Base-by-base conservation (phyloP, 2,113 vertebrate species). In the Pelusios castaneus region DNA sequence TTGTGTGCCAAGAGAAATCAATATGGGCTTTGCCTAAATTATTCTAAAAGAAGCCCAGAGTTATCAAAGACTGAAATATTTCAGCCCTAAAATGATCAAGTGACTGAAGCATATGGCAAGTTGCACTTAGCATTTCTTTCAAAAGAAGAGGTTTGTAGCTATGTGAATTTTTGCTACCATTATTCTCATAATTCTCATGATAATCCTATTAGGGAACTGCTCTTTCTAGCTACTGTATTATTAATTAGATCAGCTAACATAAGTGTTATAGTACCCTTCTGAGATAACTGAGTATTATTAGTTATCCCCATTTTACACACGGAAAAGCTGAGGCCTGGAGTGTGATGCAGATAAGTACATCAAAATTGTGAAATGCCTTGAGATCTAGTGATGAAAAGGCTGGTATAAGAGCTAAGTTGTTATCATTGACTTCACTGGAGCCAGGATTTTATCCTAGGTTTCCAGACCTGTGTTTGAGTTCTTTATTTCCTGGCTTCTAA, bases 141-240 rank as follows among this genome's bases (percentile, higher is more conserved):
- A 80, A 82, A 92, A 82, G 78, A 82, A 85, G 47, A 92, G 75
- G 34, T 94, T 93, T 93, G 25, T 27, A 89, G 55, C 80, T 88
- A 60, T 95, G 84, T 87, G 78, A 93, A 91, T 70, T 91, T 89
- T 82, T 80, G 16, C 82, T 94, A 88, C 60, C 76, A 89, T 81
- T 90, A 58, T 38, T 90, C 25, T 88, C 73, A 2, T 87, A 55
- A 95, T 70, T 90, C 6, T n/a, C 9, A 34, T 70, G 73, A 2
- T 79, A 95, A 95, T 84, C 82, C 85, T 92, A 55, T 47, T 10
- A 4, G 82, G 80, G 87, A 83, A 89, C 90, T 90, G 80, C 82
- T 95, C 77, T 76, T 38, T 9, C 77, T 87, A 76, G 70, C 51
- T 81, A 27, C 29, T 67, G 3, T 55, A 27, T 87, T 82, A 76